Evolutionary conservation across 2,113 vertebrate genomes (phyloP).

Genomic region (Tapirus terrestris): DNA sequence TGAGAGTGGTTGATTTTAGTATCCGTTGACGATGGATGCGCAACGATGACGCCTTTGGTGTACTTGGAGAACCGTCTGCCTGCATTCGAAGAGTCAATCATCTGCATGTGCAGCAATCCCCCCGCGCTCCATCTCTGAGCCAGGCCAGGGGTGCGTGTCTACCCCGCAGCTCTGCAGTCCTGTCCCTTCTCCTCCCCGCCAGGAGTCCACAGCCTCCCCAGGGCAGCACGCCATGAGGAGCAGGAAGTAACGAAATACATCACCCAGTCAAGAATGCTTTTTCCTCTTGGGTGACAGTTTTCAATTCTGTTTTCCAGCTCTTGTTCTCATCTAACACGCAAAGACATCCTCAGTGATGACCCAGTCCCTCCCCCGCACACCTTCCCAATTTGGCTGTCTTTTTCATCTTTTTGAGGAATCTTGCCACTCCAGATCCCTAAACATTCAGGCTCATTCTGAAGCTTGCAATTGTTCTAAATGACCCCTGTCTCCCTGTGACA

Average conservation of each 20-base stretch:
- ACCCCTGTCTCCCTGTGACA: accelerated
- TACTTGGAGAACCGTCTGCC: accelerated
- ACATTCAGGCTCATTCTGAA: accelerated
- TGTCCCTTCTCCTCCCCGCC: accelerated
- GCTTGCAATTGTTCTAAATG: accelerated
- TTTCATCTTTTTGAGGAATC: accelerated
- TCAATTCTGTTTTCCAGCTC: accelerated
- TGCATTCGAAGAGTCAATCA: accelerated
- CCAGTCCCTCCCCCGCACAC: accelerated
- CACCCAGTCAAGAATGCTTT: accelerated
- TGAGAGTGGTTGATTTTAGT: accelerated
- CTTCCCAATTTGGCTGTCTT: accelerated
- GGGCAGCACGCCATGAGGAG: background rate
- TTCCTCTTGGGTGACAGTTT: accelerated
- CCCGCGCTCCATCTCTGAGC: accelerated
- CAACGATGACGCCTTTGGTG: accelerated
- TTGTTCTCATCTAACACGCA: accelerated
- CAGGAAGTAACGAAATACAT: background rate
- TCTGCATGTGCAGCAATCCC: accelerated
- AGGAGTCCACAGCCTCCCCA: accelerated
- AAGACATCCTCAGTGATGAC: accelerated
- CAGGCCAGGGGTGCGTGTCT: accelerated
- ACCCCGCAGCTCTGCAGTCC: accelerated
- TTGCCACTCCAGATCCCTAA: accelerated
- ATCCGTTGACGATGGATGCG: accelerated